phyloP scores from a whole-genome alignment of 2,797 vertebrate species.

The Enteromius paludinosus region DNA sequence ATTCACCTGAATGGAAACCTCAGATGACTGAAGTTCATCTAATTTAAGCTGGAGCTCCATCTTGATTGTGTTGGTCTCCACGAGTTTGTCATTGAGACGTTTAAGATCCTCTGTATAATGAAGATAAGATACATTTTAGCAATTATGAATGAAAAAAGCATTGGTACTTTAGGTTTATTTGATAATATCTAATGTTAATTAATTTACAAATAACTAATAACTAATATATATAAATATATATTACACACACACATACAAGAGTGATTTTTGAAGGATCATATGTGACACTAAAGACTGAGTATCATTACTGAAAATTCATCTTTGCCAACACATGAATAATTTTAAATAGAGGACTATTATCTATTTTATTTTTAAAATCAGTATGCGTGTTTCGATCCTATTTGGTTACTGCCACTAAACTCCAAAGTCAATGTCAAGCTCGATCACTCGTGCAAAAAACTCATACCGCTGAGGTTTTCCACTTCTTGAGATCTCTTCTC shows the following conservation, averaged over 20 bases:
- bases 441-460: not conserved
- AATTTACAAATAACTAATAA: not conserved
- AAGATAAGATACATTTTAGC: not conserved
- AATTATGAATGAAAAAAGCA: not conserved
- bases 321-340: not conserved
- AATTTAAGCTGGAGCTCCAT: slow-evolving; percentile 91
- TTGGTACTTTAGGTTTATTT: not conserved
- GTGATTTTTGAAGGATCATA: not conserved
- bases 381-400: not conserved
- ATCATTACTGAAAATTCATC: not conserved
- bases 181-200: not conserved
- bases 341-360: not conserved
- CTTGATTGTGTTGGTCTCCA: slow-evolving; percentile 86
- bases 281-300: not conserved
- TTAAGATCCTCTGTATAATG: slow-evolving; percentile 86
- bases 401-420: not conserved
- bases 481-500: slow-evolving; percentile 91
- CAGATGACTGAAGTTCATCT: slow-evolving; percentile 91
- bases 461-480: slow-evolving; percentile 89
- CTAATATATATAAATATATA: too few species aligned
- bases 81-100: slow-evolving; percentile 88
- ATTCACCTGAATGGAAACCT: slow-evolving; percentile 88
- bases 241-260: not conserved
- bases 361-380: not conserved
- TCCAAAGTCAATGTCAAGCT: slow-evolving; percentile 19